A percentile compares a stretch with the other conserved stretches of the same genome.
Evolutionary conservation across 1,140 invertebrate genomes (phyloP).

Genomic region (Ceratosolen fusciceps): DNA sequence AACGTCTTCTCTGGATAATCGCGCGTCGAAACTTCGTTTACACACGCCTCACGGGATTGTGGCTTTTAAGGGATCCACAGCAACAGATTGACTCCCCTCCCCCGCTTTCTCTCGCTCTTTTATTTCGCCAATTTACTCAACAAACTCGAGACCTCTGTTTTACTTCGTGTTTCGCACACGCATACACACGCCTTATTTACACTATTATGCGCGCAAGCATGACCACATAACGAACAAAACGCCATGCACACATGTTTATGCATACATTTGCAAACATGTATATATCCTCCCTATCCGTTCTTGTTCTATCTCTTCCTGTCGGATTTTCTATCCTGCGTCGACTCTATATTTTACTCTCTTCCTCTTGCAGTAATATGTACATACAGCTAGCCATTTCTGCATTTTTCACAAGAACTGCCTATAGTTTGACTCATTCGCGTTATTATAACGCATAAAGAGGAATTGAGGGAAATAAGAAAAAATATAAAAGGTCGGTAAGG

Average conservation of each 20-base stretch:
- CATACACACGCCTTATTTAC: not conserved
- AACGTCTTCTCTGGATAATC: not conserved
- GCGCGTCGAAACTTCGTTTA: slow-evolving; percentile 25
- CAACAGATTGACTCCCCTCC: slow-evolving; percentile 9
- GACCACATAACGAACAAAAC: too few relatives aligned
- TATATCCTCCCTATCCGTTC: not conserved
- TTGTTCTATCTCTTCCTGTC: not conserved
- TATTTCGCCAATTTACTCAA: not conserved
- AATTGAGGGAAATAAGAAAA: slow-evolving; percentile 31
- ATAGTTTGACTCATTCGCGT: slow-evolving; percentile 23
- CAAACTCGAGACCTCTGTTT: not conserved
- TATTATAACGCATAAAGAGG: slow-evolving; percentile 40
- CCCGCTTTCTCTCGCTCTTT: not conserved
- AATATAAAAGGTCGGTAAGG: slow-evolving; percentile 26
- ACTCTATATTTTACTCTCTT: not conserved
- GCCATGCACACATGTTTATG: too few relatives aligned
- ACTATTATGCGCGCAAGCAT: not conserved
- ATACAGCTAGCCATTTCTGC: slow-evolving; percentile 28
- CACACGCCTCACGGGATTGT: not conserved
- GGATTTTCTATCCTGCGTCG: not conserved
- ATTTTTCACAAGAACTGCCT: slow-evolving; percentile 29
- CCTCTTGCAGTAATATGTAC: not conserved
- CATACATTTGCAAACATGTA: not conserved
- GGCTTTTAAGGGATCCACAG: not conserved
- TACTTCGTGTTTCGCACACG: not conserved